Base-by-base conservation (phyloP, 1,140 invertebrate genomes). In the Hylaeus volcanicus region DNA sequence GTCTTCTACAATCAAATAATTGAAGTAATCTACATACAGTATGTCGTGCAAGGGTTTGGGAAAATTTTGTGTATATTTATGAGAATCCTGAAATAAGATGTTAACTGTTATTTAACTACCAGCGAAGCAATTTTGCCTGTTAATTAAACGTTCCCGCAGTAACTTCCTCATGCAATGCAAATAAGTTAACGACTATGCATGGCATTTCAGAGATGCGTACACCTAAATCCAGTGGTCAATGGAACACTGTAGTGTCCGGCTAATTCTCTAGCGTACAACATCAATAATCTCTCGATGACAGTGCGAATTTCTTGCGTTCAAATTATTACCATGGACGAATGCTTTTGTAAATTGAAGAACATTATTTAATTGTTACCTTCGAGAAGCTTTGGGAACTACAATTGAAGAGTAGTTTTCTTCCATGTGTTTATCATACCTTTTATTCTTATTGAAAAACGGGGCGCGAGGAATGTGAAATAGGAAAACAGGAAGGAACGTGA, bases 271-370 rank as follows among this genome's bases (percentile, higher is more conserved):
- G 0, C 14, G 41, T 15, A 8, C 15, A 43, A 0, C 43, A 56
- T 76, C 45, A 76, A 66, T 66, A 55, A 75, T 37, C 26, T 26
- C 12, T 68, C 9, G n/a, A 39, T 58, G 41, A 45, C 6, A 56
- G 1, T 56, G 51, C 61, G 39, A 55, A 37, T 74, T 55, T 51
- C 11, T 26, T 5, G 48, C 4, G 0, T 9, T 15, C 12, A 9
- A 65, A 43, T 37, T 75, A 75, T 37, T 37, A 5, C 26, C 12
- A 53, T 1, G 6, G 12, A n/a, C 12, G 41, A 51, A 63, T 14
- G 5, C 9, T 2, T 58, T 37, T 45, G 5, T 45, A 45, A 45
- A 45, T 45, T 51, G 9, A 51, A 51, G 2, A 11, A 51, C 9
- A 9, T 2, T 9, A 2, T 8, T 4, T 37, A 51, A 2, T 6